Base-by-base conservation (phyloP, 2,888 invertebrate genomes). In the Heliconius aoede region DNA sequence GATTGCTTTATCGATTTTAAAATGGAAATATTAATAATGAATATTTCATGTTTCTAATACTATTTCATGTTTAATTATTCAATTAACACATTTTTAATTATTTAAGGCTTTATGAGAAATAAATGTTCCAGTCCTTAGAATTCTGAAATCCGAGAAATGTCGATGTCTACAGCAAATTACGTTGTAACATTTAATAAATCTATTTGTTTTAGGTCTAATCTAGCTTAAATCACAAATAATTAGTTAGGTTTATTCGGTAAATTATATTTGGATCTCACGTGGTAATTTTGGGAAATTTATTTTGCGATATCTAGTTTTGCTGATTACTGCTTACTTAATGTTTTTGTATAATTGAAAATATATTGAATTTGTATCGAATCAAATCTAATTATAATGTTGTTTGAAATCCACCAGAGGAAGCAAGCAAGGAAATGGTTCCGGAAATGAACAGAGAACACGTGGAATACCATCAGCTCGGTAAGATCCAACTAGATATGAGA, bases 391-490 rank as follows among this genome's bases (percentile, higher is more conserved):
- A 40, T 65, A 40, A 65, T 40, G 13, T 26, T 65, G 3, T 55
- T 69, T 55, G 7, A 9, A 51, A 69, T 28, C 21, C 30, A 69
- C 21, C 87, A 93, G 92, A 84, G 36, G 92, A 91, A 76, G 64
- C 84, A 78, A 82, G 85, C 78, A 89, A 89, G 80, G 86, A 86
- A 51, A 79, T 77, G 5, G 83, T 82, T n/a, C 81, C 82, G 5
- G 88, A 86, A 28, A 82, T 85, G 78, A 86, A 86, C 71, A 87
- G 86, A 55, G 91, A 89, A 76, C 94, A 93, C 68, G 82, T 93
- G 36, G 93, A 94, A 80, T 93, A 86, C 78, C 94, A 94, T 79
- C 85, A 88, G 61, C 85, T 92, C 13, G 91, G 92, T 92, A 83
- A 87, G 88, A 21, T 26, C 11, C 13, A 1, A 36, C 3, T 32